phyloP scores from a whole-genome alignment of 2,797 vertebrate species.

The Phoeniculus purpureus region DNA sequence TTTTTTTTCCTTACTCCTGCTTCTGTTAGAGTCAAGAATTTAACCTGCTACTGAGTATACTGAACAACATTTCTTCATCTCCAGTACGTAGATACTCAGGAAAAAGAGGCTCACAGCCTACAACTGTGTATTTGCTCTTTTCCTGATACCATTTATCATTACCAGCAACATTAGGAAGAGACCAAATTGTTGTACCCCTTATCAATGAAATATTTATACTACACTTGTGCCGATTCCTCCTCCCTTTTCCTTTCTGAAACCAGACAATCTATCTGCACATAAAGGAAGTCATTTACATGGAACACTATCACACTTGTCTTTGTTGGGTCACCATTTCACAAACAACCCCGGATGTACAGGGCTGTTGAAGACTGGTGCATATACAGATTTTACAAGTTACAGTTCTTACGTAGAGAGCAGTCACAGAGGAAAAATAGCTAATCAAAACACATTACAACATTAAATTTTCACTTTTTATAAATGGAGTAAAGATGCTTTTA shows the following conservation, averaged over 20 bases:
- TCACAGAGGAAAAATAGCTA: constrained; percentile 65
- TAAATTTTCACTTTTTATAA: constrained; percentile 64
- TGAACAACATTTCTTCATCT: background rate
- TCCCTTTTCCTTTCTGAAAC: constrained; percentile 28
- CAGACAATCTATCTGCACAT: constrained; percentile 30
- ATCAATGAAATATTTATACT: constrained; percentile 36
- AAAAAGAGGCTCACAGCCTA: background rate
- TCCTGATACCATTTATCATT: background rate
- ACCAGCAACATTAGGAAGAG: constrained; percentile 15
- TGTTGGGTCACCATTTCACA: constrained; percentile 14
- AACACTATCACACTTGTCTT: constrained; percentile 34
- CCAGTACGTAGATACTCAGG: background rate
- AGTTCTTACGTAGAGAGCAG: constrained; percentile 43
- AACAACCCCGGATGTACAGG: constrained; percentile 13
- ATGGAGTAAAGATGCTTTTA: constrained; percentile 64
- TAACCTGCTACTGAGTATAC: background rate
- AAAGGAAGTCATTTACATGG: constrained; percentile 56
- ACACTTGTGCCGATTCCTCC: background rate
- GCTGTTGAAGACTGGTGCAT: constrained; percentile 48
- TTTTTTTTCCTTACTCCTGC: background rate
- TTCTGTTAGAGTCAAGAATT: background rate
- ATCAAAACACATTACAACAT: constrained; percentile 69
- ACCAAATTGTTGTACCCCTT: constrained; percentile 10
- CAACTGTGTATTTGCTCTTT: background rate
- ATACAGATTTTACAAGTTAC: constrained; percentile 50